Conservation (phyloP, 1,140 invertebrate genomes). For the Parasteatoda tepidariorum region DNA sequence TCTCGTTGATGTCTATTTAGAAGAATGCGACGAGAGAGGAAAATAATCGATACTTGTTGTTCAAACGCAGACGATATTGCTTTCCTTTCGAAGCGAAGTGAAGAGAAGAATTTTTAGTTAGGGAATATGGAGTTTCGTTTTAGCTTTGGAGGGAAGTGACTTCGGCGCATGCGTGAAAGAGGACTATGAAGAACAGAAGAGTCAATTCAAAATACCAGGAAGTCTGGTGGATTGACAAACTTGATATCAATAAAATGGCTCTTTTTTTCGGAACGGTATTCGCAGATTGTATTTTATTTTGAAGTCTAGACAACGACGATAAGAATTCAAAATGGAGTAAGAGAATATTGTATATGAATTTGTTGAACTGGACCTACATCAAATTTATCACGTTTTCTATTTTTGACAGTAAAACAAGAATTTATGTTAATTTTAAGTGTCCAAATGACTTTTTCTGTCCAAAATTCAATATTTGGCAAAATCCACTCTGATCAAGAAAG, state of each 20-base stretch:
- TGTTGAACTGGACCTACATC: no score
- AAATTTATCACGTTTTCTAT: no score
- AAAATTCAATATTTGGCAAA: no score
- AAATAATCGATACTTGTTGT: neutral
- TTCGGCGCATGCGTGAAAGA: constrained; percentile 15
- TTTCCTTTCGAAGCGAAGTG: neutral
- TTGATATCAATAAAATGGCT: neutral
- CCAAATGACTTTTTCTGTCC: no score
- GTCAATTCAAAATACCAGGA: constrained; percentile 28
- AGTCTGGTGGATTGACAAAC: neutral
- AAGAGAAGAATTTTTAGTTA: neutral
- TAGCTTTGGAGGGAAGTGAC: neutral
- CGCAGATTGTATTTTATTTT: no score
- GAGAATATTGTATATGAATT: no score
- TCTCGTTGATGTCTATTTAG: neutral
- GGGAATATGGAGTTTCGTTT: neutral
- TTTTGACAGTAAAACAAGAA: no score
- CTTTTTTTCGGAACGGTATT: neutral
- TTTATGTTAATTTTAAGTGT: no score
- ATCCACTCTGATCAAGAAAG: no score
- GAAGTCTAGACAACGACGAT: no score
- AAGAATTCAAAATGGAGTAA: no score
- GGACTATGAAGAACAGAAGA: constrained; percentile 41
- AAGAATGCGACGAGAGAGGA: neutral
- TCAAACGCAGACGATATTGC: neutral